These are phyloP conservation scores for Umimayanthus kanabou DNA, from an alignment of 92 coral and sea anemone species.

Conservation along the genomic window DNA sequence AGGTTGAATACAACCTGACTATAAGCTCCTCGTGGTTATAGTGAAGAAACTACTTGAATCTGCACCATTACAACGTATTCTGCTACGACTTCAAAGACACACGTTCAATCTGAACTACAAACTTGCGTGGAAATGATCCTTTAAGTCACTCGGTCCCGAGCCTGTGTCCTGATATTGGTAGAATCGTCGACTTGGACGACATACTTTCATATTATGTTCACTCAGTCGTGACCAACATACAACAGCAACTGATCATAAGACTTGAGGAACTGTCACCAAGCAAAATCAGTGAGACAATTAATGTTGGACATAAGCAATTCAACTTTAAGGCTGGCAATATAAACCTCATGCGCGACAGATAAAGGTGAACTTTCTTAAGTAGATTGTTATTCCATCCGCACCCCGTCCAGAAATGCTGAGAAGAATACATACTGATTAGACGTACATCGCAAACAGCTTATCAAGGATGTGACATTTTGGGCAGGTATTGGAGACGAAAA, in stretches of 20 bases:
- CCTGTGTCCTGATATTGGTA: not conserved
- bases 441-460: slow-evolving; percentile 54
- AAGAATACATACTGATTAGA: slow-evolving; percentile 53
- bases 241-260: not conserved
- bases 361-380: slow-evolving; percentile 61
- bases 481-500: slow-evolving; percentile 54
- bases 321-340: slow-evolving; percentile 6
- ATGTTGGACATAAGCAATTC: not conserved
- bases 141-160: not conserved
- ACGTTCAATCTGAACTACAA: slow-evolving; percentile 50
- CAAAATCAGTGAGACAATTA: slow-evolving; percentile 63
- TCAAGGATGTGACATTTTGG: slow-evolving; percentile 55
- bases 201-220: slow-evolving; percentile 54
- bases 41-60: not conserved
- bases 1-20: slow-evolving; percentile 48
- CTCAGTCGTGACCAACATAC: slow-evolving; percentile 28
- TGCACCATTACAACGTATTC: slow-evolving; percentile 39
- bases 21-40: slow-evolving; percentile 53
- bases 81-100: slow-evolving; percentile 52
- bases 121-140: slow-evolving; percentile 38
- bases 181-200: slow-evolving; percentile 51
- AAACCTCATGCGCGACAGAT: slow-evolving; percentile 48
- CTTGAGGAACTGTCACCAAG: not conserved
- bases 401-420: slow-evolving; percentile 58
- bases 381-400: slow-evolving; percentile 48